Percentiles rank a stretch among this genome's conserved stretches.
Conservation (phyloP, 2,797 vertebrate genomes). For the Cheirogaleus major region DNA sequence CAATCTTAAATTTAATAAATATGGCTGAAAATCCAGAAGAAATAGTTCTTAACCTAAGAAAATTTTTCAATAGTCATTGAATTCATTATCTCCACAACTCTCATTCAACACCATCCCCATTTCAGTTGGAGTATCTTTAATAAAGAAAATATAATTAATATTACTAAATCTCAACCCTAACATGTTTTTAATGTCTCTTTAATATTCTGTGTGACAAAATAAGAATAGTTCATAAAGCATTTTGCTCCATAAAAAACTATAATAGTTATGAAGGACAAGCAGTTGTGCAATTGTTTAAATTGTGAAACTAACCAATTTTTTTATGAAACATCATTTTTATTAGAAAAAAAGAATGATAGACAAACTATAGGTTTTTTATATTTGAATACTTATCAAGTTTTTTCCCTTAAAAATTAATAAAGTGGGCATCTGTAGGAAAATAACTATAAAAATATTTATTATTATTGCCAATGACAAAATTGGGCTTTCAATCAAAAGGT, state of each 20-base stretch:
- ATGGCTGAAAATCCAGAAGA: not conserved
- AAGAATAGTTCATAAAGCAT: not conserved
- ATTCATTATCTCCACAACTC: not conserved
- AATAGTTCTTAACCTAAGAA: not conserved
- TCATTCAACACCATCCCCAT: not conserved
- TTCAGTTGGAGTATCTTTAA: not conserved
- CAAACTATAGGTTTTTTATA: not conserved
- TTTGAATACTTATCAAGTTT: not conserved
- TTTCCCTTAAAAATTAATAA: not conserved
- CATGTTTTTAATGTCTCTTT: not conserved
- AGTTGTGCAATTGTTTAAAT: not conserved
- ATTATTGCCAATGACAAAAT: not conserved
- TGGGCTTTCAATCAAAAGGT: not conserved
- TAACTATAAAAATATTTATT: not conserved
- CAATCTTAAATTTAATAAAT: not conserved
- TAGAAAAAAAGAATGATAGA: not conserved
- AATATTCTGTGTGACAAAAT: not conserved
- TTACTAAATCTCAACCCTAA: not conserved
- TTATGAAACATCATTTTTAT: not conserved
- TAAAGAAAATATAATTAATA: not conserved
- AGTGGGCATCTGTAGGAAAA: not conserved
- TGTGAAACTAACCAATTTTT: not conserved
- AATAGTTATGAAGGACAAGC: not conserved
- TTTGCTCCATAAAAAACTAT: not conserved
- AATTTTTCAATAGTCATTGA: not conserved